Conservation (phyloP, 2,113 vertebrate genomes). For the Peromyscus polionotus region DNA sequence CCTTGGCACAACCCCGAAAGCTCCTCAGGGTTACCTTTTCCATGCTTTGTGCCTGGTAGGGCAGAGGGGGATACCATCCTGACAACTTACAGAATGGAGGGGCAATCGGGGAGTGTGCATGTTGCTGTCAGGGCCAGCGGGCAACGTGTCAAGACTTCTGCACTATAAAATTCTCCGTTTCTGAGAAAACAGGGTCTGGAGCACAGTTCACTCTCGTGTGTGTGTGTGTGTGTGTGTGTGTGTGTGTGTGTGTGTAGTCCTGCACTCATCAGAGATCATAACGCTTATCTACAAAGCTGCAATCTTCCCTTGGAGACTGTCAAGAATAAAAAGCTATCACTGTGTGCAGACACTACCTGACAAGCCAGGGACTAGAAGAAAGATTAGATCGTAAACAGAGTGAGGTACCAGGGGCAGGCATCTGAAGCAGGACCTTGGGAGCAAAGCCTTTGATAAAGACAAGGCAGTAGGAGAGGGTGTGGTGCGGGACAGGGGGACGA, state of each 20-base stretch:
- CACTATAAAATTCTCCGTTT: not conserved
- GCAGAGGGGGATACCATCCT: not conserved
- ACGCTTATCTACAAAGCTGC: conserved; percentile 48
- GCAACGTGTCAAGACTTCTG: not conserved
- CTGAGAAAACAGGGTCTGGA: conserved; percentile 29
- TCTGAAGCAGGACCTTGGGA: not conserved
- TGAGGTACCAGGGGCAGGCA: not conserved
- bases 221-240: too few species aligned
- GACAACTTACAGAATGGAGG: not conserved
- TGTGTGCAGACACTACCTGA: not conserved
- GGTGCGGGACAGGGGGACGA: not conserved
- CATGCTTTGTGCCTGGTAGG: not conserved
- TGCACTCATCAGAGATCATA: not conserved
- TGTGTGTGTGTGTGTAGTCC: not conserved
- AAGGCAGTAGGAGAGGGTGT: not conserved
- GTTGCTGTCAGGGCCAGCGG: not conserved
- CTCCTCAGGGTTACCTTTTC: not conserved
- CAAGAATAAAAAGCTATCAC: conserved; percentile 48
- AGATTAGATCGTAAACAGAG: conserved; percentile 45
- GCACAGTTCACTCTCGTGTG: not conserved
- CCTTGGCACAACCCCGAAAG: not conserved
- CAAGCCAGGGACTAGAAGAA: conserved; percentile 8
- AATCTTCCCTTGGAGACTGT: conserved; percentile 54
- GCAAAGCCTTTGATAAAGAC: not conserved
- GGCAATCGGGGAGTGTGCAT: not conserved